phyloP scores from a whole-genome alignment of 1,140 invertebrate species.

The Panonychus citri region DNA sequence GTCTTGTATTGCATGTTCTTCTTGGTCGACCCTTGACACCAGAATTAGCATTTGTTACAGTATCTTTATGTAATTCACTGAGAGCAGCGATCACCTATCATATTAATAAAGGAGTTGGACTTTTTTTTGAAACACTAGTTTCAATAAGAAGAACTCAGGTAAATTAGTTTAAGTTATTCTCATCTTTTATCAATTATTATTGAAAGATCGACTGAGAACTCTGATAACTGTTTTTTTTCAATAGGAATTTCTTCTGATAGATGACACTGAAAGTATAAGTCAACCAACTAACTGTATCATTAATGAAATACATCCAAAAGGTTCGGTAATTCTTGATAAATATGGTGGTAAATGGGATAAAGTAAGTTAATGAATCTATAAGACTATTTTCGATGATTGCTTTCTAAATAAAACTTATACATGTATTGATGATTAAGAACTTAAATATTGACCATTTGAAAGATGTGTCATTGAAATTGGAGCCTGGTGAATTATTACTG shows the following conservation, averaged over 20 bases:
- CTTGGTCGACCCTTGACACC: not conserved
- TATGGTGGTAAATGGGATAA: not conserved
- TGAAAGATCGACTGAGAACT: too few species aligned
- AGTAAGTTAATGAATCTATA: conserved; percentile 22
- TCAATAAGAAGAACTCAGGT: not conserved
- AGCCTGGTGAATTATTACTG: not conserved
- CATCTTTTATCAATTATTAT: not conserved
- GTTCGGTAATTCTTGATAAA: not conserved
- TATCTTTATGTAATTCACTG: not conserved
- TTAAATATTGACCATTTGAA: not conserved
- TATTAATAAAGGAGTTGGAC: not conserved
- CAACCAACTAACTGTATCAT: too few species aligned
- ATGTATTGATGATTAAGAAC: not conserved
- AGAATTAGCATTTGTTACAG: not conserved
- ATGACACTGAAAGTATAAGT: too few species aligned
- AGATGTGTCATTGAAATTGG: not conserved
- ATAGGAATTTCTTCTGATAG: too few species aligned
- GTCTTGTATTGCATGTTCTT: not conserved
- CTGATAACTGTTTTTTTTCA: too few species aligned
- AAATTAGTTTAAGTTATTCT: too few species aligned
- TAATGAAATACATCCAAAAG: too few species aligned
- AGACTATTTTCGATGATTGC: too few species aligned
- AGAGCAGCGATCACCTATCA: not conserved
- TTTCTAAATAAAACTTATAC: too few species aligned
- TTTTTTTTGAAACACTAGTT: not conserved